Base-by-base conservation (phyloP, 2,113 vertebrate genomes). In the Poicephalus meyeri region DNA sequence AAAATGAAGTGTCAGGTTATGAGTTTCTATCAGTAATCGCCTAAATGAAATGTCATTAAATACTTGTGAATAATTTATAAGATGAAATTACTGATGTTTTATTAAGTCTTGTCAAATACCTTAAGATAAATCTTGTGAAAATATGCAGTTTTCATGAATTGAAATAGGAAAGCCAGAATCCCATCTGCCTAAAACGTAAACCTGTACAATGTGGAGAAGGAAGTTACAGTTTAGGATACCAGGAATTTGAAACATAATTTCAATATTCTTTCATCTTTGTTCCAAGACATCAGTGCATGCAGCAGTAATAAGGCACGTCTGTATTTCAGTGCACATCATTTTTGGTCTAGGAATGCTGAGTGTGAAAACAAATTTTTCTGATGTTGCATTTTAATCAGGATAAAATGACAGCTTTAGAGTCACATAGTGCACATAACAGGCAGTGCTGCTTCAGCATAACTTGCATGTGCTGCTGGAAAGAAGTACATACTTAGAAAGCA, bases 381-480 rank as follows among this genome's bases (percentile, higher is more conserved):
- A 17, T 25, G 39, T 84, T 93, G 47, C 52, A 33, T 91, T 94
- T 93, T 79, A 89, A 77, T 93, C 73, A 65, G 61, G 24, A 39
- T 65, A 58, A 95, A 93, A 53, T 85, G 83, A 50, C 77, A 81
- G 77, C 42, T 96, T 94, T 68, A 88, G 65, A 73, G 78, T 85
- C 39, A 28, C 80, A 29, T 10, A 69, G 58, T 55, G 73, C 91
- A 37, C 3, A 6, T 91, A 87, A 83, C 53, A 79, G 69, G 68
- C 72, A 73, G 37, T 80, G 88, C 96, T 95, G 83, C 80, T 89
- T 96, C 91, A 94, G 91, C 95, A 85, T 44, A 89, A 19, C 39
- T 74, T 80, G 69, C n/a, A 7, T 29, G 52, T 18, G 20, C 83
- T 81, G 60, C 49, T 84, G 76, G 73, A 68, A 93, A 79, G 86